Percentiles rank a stretch among this genome's conserved stretches.
Evolutionary conservation across 2,797 vertebrate genomes (phyloP).

Genomic region (Chiloscyllium punctatum): DNA sequence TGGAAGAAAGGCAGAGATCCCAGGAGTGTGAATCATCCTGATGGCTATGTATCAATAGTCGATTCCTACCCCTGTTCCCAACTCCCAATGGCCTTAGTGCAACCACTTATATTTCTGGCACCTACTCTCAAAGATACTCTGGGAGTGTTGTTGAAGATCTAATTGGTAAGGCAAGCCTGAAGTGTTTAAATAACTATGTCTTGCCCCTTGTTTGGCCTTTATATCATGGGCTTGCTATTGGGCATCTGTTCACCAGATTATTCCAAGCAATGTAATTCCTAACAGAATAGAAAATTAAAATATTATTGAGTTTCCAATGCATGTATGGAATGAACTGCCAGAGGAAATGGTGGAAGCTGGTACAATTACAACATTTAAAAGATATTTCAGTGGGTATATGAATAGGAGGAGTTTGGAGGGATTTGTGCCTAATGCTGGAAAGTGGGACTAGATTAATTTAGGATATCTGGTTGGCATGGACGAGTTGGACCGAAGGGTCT

Average conservation of each 20-base stretch:
- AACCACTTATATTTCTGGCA: background rate
- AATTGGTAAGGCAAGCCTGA: background rate
- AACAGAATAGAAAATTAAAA: background rate
- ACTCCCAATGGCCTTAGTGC: background rate
- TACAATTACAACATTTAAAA: too few relatives aligned
- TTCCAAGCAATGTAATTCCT: background rate
- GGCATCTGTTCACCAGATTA: background rate
- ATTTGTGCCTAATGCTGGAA: too few relatives aligned
- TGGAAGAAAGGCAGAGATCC: background rate
- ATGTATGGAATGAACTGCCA: too few relatives aligned
- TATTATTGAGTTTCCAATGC: too few relatives aligned
- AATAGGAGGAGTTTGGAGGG: too few relatives aligned
- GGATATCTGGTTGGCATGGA: too few relatives aligned
- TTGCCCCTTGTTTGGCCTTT: background rate
- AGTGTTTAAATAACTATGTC: background rate
- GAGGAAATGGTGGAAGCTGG: too few relatives aligned
- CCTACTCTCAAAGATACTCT: too few relatives aligned
- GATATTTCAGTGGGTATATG: too few relatives aligned
- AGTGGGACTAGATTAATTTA: too few relatives aligned
- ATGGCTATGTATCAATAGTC: background rate
- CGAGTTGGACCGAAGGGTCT: too few relatives aligned
- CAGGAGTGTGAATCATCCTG: background rate
- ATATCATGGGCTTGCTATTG: background rate
- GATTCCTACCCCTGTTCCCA: background rate
- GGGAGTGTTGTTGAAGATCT: background rate